These are phyloP conservation scores for Halichondria panicea DNA, from an alignment of 37 sponge, comb jelly and placozoan genomes.

Conservation along the genomic window DNA sequence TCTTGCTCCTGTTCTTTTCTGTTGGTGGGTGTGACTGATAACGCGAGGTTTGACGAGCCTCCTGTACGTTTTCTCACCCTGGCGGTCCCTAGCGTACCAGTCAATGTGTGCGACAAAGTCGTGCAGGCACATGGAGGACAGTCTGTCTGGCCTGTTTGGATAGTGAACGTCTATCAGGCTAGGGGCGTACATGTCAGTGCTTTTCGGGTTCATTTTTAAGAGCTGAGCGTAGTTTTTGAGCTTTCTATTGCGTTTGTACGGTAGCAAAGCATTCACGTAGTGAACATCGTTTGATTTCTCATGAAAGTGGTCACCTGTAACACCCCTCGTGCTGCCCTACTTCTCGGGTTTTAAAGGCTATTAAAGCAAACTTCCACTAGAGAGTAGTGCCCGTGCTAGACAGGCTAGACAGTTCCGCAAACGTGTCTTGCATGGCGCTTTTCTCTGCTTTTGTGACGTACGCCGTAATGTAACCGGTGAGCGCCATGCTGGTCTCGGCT, in stretches of 20 bases:
- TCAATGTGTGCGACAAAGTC: too few relatives aligned
- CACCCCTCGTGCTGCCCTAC: conserved; percentile 49
- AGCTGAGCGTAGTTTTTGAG: conserved; percentile 23
- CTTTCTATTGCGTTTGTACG: conserved; percentile 38
- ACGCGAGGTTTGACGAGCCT: conserved; percentile 13
- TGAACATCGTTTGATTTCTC: conserved; percentile 45
- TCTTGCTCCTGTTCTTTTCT: too few relatives aligned
- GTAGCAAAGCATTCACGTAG: conserved; percentile 43
- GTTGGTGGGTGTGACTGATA: too few relatives aligned
- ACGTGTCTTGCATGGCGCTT: conserved; percentile 58
- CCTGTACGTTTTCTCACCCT: conserved; percentile 15
- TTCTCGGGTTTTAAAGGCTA: conserved; percentile 28
- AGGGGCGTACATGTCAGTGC: conserved; percentile 29
- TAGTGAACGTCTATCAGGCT: too few relatives aligned
- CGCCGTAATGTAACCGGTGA: conserved; percentile 53
- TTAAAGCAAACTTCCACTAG: conserved; percentile 48
- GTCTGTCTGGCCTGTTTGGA: conserved; percentile 34
- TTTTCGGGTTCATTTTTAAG: conserved; percentile 24
- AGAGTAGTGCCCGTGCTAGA: too few relatives aligned
- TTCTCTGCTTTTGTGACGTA: conserved; percentile 68
- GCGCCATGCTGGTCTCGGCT: conserved; percentile 45
- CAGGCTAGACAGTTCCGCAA: conserved; percentile 36
- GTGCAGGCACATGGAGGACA: conserved; percentile 53
- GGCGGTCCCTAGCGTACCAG: too few relatives aligned
- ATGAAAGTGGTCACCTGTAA: conserved; percentile 48